Conservation (phyloP, 2,797 vertebrate species). For the Gymnopithys bicolor region DNA sequence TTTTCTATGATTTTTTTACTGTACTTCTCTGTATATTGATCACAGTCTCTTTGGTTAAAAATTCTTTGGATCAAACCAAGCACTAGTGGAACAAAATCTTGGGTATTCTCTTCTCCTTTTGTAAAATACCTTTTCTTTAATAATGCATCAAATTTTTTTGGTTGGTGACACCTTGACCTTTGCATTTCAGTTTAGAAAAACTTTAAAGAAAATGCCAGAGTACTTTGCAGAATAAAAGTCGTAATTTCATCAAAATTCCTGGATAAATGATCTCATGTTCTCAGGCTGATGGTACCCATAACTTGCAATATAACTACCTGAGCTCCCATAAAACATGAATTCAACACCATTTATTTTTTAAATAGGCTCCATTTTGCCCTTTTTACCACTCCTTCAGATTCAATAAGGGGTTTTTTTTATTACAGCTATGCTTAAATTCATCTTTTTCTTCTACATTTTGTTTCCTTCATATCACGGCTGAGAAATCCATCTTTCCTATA, state of each 20-base stretch:
- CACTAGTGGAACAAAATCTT: not conserved
- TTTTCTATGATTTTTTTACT: not conserved
- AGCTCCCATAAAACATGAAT: slow-evolving; percentile 17
- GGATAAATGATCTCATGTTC: not conserved
- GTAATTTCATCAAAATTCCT: not conserved
- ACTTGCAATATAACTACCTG: not conserved
- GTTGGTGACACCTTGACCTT: not conserved
- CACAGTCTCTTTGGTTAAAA: not conserved
- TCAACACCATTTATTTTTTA: slow-evolving; percentile 9
- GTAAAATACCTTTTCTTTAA: not conserved
- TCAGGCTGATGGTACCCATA: not conserved
- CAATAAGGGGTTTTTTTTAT: not conserved
- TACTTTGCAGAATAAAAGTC: not conserved
- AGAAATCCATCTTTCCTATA: slow-evolving; percentile 19
- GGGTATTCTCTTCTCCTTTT: not conserved
- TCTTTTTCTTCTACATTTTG: slow-evolving; percentile 22
- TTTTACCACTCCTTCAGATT: not conserved
- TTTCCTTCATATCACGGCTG: not conserved
- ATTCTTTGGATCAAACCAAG: not conserved
- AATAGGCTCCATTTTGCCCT: not conserved
- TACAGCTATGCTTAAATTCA: not conserved
- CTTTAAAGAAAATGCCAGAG: not conserved
- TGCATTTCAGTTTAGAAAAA: not conserved
- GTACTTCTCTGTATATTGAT: not conserved
- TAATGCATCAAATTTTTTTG: not conserved